Percentiles rank a stretch among this genome's conserved stretches.
Conservation (phyloP, 2,797 vertebrate genomes). For the Alcedo quadribrachys region DNA sequence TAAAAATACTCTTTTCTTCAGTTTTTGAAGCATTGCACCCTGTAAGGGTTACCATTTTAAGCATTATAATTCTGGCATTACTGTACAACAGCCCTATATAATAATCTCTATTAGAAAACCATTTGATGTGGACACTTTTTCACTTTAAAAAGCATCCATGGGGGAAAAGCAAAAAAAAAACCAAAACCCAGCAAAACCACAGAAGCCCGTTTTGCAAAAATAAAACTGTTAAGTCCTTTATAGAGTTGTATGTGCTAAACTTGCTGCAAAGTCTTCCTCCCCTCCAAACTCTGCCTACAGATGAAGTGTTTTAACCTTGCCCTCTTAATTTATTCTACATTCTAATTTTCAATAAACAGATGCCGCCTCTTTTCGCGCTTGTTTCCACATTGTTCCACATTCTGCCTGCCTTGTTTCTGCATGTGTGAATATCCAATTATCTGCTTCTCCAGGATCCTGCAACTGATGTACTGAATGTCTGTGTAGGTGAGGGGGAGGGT, state of each 20-base stretch:
- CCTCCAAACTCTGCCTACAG: constrained; percentile 35
- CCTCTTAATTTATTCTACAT: constrained; percentile 65
- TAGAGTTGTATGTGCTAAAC: not conserved
- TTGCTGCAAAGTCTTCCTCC: constrained; percentile 29
- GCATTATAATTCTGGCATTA: not conserved
- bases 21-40: not conserved
- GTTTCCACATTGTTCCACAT: constrained; percentile 64
- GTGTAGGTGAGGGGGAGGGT: constrained; percentile 25
- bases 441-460: constrained; percentile 34
- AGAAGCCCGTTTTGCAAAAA: not conserved
- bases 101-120: not conserved
- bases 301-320: constrained; percentile 61
- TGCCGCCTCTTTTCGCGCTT: constrained; percentile 58
- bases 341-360: constrained; percentile 69
- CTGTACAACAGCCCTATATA: not conserved
- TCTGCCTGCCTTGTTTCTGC: constrained; percentile 63
- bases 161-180: accelerated
- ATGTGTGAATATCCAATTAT: constrained; percentile 64
- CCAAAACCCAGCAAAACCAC: not conserved
- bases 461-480: constrained; percentile 29
- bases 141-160: not conserved
- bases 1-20: not conserved
- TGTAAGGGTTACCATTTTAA: not conserved
- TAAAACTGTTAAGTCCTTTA: not conserved
- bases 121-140: not conserved